Evolutionary conservation across 2,888 invertebrate species (phyloP).

Genomic region (Chrysolina oricalcia): DNA sequence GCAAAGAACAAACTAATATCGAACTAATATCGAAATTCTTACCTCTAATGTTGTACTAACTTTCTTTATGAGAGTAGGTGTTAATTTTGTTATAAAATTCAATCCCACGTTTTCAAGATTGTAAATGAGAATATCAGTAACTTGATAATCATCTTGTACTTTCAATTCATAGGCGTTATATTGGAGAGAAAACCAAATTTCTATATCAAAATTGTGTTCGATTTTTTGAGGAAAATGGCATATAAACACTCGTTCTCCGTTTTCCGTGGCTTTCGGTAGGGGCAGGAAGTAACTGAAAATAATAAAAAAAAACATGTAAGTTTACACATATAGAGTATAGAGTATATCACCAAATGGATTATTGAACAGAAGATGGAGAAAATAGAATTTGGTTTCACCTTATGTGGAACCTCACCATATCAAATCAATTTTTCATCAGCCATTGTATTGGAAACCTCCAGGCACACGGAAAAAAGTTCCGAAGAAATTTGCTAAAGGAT

Average conservation of each 20-base stretch:
- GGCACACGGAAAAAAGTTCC: no score
- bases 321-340: no score
- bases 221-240: conserved; percentile 65
- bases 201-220: conserved; percentile 64
- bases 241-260: conserved; percentile 71
- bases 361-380: no score
- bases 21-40: no score
- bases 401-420: no score
- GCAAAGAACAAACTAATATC: no score
- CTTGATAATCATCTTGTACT: conserved; percentile 46
- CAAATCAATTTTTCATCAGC: no score
- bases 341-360: no score
- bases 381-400: no score
- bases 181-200: conserved; percentile 68
- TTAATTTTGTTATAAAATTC: conserved; percentile 42
- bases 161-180: conserved; percentile 63
- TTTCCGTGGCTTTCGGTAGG: conserved; percentile 72
- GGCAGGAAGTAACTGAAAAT: conserved; percentile 70
- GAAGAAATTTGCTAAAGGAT: no score
- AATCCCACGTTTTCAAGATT: conserved; percentile 42
- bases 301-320: not conserved
- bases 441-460: no score
- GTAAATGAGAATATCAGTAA: conserved; percentile 39
- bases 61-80: conserved; percentile 44
- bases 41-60: conserved; percentile 44